Evolutionary conservation across 2,797 vertebrate species (phyloP), one percentile per base, ranked within the genome.

Genomic region (Gastrophryne carolinensis): DNA sequence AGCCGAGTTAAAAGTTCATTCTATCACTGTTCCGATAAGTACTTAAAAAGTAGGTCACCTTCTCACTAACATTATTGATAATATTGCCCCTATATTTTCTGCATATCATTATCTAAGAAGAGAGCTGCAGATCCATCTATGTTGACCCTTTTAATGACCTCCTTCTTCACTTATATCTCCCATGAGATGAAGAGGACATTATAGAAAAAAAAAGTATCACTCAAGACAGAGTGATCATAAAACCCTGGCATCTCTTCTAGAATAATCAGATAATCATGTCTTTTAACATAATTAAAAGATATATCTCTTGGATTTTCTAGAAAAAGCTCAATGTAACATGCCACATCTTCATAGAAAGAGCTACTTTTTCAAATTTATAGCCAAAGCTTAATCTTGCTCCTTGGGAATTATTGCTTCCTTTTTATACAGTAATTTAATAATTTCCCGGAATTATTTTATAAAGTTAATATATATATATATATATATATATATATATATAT

Each of bases 261-360:
- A 67, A 67, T 75, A 60, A 75, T 75, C 72, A 75, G 11, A 50
- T 57, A 60, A 75, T 67, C n/a, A 35, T 75, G 41, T 67, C 63
- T 75, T 67, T 75, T 75, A 67, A 75, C 54, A 57, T 75, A 75
- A 75, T 75, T 75, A 75, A 75, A 75, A 75, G 53, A 29, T 29
- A 58, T 52, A n/a, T 67, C 53, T 67, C 56, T 41, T 67, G 60
- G 37, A 52, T 29, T 74, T 74, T 66, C 60, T 64, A 41, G 61
- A 66, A 35, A 66, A 34, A 56, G 34, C 21, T 23, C 11, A 39
- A 24, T 34, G 5, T 27, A 27, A 27, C 63, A 17, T 5, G 29
- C 17, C 29, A 54, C 13, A 27, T 74, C 53, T 49, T 65, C 72
- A n/a, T 74, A 57, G 62, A 74, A 56, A 57, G 52, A 29, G 15